Evolutionary conservation across 2,113 vertebrate genomes (phyloP), one percentile per base, ranked within the genome.

Genomic region (Neopipo cinnamomea): DNA sequence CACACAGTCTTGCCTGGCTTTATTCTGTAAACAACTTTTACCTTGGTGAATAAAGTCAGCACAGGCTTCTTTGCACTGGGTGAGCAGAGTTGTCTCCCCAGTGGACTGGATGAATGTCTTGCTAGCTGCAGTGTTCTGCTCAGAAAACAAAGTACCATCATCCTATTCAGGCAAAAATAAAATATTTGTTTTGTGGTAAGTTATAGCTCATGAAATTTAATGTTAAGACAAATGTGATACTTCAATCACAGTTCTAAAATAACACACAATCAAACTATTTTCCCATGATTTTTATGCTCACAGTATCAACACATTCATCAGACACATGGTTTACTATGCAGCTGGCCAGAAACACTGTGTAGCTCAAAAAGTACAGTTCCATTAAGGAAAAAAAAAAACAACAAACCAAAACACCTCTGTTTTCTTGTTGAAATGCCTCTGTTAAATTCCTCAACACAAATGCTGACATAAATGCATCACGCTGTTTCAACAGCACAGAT

Each of bases 41-140:
- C 99, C 98, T 99, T 99, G 68, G 98, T 99, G 94, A 98, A 99
- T 91, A 99, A 97, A 46, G 98, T 99, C 96, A 99, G 88, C 75
- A 98, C 91, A 14, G 98, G 98, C 52, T 98, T 97, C 79, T 80
- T 56, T 21, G 74, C 24, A 9, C 86, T 66, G 61, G 94, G 89
- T 65, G 94, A 95, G 91, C 59, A 97, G 42, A 96, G 81, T 2
- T 83, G 96, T 93, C 95, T 97, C 52, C 94, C 39, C 62, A 97
- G 86, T 42, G 88, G 47, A 73, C 67, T 65, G 91, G 71, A 89
- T 35, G 84, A 93, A 63, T 41, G 89, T 82, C 95, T 98, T 73
- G 65, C 89, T 93, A 80, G 67, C 33, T 96, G 96, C 61, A 96
- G 35, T 63, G 75, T 81, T 81, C 89, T 95, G 95, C 93, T 87